These are phyloP conservation scores for Emydura subglobosa DNA, from an alignment of 2,113 vertebrate genomes.

Conservation along the genomic window DNA sequence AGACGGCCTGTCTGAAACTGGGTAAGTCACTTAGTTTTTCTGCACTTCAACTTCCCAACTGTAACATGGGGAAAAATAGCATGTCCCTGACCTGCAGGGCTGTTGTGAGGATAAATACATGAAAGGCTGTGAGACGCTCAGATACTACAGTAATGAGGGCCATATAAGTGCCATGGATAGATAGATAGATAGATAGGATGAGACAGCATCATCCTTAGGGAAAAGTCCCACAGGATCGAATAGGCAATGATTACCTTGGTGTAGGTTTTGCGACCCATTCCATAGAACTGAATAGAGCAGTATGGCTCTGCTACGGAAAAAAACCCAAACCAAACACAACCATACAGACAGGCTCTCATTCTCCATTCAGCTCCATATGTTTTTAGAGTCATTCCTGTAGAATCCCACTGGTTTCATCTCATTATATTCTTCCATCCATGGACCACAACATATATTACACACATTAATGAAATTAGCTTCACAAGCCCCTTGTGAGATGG, in stretches of 20 bases:
- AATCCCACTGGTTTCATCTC: neutral
- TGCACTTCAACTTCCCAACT: neutral
- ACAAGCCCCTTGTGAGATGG: neutral
- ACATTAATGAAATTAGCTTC: neutral
- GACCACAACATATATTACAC: neutral
- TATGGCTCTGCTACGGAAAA: constrained; percentile 18
- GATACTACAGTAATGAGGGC: neutral
- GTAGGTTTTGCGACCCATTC: neutral
- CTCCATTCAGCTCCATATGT: constrained; percentile 6
- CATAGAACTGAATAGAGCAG: neutral
- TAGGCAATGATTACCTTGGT: neutral
- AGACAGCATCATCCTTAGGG: neutral
- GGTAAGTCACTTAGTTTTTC: neutral
- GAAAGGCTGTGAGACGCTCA: too few species aligned
- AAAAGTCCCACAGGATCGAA: neutral
- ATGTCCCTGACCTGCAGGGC: neutral
- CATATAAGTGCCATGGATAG: neutral
- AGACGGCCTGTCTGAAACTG: neutral
- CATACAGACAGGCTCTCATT: constrained; percentile 53
- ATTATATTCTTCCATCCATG: neutral
- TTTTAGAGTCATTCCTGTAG: constrained; percentile 17
- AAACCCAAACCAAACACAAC: constrained; percentile 21
- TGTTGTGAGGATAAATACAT: neutral
- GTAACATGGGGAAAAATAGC: neutral
- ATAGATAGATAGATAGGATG: neutral